Evolutionary conservation across 2,113 vertebrate genomes (phyloP).

Genomic region (Oplegnathus fasciatus): DNA sequence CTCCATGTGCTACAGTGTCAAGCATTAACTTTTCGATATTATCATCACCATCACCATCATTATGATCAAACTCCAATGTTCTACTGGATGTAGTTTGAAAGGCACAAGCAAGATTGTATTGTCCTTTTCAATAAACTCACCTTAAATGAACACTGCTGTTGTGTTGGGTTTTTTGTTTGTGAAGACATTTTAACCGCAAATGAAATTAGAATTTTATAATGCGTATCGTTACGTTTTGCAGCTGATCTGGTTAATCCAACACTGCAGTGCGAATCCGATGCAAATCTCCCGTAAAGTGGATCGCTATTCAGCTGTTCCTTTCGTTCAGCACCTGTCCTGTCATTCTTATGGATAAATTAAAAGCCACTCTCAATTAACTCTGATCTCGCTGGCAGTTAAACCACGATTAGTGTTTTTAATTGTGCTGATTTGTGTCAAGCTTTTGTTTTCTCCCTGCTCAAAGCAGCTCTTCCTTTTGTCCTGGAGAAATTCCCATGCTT

Average conservation of each 20-base stretch:
- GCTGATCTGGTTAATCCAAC: conserved; percentile 43
- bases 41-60: conserved; percentile 5
- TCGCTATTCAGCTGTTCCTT: conserved; percentile 21
- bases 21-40: conserved; percentile 39
- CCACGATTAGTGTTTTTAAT: conserved; percentile 61
- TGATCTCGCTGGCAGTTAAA: conserved; percentile 55
- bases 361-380: conserved; percentile 48
- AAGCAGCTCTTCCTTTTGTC: conserved; percentile 71
- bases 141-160: conserved; percentile 40
- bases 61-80: conserved; percentile 36
- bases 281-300: conserved; percentile 40
- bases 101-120: conserved; percentile 67
- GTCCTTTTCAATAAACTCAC: conserved; percentile 82
- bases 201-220: not conserved
- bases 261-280: conserved; percentile 37
- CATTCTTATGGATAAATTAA: conserved; percentile 34
- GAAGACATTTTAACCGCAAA: not conserved
- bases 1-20: conserved; percentile 34
- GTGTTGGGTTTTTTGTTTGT: not conserved
- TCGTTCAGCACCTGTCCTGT: conserved; percentile 45
- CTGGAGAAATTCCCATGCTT: conserved; percentile 78
- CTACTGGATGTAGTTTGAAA: conserved; percentile 59
- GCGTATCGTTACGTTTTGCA: not conserved
- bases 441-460: conserved; percentile 49
- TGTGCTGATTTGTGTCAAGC: conserved; percentile 61